phyloP scores from a whole-genome alignment of 2,113 vertebrate species.

The Microcebus tavaratra region DNA sequence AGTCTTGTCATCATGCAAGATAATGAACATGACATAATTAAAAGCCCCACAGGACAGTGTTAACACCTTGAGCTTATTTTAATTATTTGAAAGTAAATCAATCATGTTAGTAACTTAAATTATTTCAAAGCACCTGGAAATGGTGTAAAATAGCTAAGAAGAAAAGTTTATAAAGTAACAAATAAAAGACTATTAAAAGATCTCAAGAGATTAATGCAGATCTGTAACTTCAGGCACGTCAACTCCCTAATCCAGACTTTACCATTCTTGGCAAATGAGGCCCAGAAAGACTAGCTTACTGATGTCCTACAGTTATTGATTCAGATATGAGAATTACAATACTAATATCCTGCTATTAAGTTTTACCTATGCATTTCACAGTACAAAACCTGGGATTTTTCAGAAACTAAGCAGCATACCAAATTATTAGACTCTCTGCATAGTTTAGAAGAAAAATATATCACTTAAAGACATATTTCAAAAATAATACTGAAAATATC shows the following conservation, averaged over 20 bases:
- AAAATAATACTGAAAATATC: slow-evolving; percentile 3
- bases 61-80: neutral
- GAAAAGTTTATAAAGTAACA: neutral
- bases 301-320: neutral
- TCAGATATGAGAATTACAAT: neutral
- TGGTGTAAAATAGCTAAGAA: neutral
- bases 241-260: neutral
- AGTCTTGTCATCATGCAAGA: neutral
- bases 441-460: neutral
- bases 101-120: neutral
- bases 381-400: neutral
- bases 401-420: neutral
- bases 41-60: neutral
- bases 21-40: neutral
- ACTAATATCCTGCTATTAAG: neutral
- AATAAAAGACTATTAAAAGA: neutral
- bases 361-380: neutral
- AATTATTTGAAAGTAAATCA: slow-evolving; percentile 3
- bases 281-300: neutral
- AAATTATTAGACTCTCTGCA: neutral
- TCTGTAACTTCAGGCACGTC: neutral
- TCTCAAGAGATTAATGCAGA: neutral
- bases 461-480: neutral
- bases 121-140: slow-evolving; percentile 36
- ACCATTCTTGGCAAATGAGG: neutral